Conservation (phyloP, 2,113 vertebrate species). For the Casuarius casuarius region DNA sequence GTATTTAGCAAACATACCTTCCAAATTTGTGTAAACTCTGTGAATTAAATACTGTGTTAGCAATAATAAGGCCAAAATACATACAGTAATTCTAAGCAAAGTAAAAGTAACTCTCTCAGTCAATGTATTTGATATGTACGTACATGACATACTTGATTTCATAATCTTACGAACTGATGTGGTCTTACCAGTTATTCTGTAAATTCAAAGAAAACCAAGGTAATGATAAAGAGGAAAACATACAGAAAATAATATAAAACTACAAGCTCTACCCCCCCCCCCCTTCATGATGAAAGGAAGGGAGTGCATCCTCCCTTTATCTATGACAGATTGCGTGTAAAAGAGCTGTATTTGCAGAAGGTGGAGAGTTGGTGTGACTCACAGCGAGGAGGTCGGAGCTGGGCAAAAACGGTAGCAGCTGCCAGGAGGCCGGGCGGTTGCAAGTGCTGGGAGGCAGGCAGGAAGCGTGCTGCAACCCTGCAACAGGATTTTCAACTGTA, state of each 20-base stretch:
- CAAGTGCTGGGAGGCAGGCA: neutral
- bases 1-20: neutral
- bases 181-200: neutral
- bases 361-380: constrained; percentile 47
- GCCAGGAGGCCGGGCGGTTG: neutral
- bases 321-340: neutral
- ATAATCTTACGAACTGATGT: neutral
- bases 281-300: neutral
- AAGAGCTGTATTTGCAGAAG: constrained; percentile 40
- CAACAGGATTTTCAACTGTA: neutral
- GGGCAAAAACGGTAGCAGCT: neutral
- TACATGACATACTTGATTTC: neutral
- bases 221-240: neutral
- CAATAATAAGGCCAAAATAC: neutral
- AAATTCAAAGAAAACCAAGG: neutral
- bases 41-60: neutral
- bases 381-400: neutral
- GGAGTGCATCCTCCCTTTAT: neutral
- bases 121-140: neutral
- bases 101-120: neutral
- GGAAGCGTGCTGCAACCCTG: neutral
- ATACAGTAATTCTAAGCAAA: neutral
- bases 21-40: neutral
- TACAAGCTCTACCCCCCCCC: neutral
- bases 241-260: neutral